Percentiles rank a stretch among this genome's conserved stretches.
Conservation (phyloP, 2,113 vertebrate species). For the Microtus montanus region DNA sequence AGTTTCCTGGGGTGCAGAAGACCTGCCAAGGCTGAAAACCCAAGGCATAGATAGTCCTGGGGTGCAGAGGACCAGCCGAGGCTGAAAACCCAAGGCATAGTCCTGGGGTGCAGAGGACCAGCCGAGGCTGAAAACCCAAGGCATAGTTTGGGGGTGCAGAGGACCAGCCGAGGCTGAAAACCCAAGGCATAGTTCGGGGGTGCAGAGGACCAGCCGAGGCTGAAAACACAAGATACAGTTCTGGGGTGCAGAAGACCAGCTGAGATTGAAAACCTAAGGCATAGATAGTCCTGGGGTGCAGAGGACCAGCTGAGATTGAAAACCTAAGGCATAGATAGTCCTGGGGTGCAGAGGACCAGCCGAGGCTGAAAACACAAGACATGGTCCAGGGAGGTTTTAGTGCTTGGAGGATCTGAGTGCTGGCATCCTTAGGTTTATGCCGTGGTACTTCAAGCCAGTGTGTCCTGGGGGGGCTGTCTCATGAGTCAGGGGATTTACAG, state of each 20-base stretch:
- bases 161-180: slow-evolving; percentile 33
- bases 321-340: background rate
- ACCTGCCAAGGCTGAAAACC: slow-evolving; percentile 45
- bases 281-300: background rate
- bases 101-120: slow-evolving; percentile 23
- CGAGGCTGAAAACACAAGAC: slow-evolving; percentile 31
- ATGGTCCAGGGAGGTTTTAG: slow-evolving; percentile 20
- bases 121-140: slow-evolving; percentile 34
- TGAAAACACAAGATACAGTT: background rate
- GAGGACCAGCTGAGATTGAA: slow-evolving; percentile 20
- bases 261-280: slow-evolving; percentile 40
- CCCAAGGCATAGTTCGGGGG: background rate
- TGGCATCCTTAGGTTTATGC: background rate
- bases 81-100: slow-evolving; percentile 7
- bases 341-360: slow-evolving; percentile 15
- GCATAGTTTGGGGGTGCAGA: background rate
- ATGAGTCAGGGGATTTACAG: background rate
- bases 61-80: slow-evolving; percentile 33
- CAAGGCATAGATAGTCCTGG: background rate
- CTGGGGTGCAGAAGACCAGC: slow-evolving; percentile 14
- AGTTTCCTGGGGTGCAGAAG: slow-evolving; percentile 25
- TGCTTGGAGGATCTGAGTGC: background rate
- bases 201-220: slow-evolving; percentile 35
- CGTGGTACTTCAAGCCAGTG: background rate
- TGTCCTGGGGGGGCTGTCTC: background rate